Conservation (phyloP, 2,113 vertebrate species). For the Strigops habroptila region DNA sequence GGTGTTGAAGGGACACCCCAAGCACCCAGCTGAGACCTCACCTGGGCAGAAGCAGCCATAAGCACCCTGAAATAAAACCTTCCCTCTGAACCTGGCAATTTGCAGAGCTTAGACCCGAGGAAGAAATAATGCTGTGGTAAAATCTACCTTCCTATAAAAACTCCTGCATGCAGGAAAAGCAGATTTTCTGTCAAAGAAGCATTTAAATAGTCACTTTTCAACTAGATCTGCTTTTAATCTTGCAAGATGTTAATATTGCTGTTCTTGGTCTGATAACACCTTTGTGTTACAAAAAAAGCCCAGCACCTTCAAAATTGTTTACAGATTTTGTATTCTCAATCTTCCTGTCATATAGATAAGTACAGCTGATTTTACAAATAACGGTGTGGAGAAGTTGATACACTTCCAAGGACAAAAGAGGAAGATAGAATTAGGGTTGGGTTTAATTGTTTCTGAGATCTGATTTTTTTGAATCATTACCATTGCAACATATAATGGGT, state of each 20-base stretch:
- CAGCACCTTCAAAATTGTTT: neutral
- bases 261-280: neutral
- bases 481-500: rapidly evolving
- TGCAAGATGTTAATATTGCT: neutral
- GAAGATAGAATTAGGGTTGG: neutral
- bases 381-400: neutral
- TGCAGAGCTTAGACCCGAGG: neutral
- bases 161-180: neutral
- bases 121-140: neutral
- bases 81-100: neutral
- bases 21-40: neutral
- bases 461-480: neutral
- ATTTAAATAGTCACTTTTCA: neutral
- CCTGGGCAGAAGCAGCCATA: neutral
- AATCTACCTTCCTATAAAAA: neutral
- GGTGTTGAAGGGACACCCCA: neutral
- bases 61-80: neutral
- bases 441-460: neutral
- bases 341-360: neutral
- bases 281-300: neutral
- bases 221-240: neutral
- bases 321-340: neutral
- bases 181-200: neutral
- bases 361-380: neutral
- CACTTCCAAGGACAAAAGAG: neutral